phyloP scores from a whole-genome alignment of 2,888 invertebrate species.

The Cylloceria caligata region DNA sequence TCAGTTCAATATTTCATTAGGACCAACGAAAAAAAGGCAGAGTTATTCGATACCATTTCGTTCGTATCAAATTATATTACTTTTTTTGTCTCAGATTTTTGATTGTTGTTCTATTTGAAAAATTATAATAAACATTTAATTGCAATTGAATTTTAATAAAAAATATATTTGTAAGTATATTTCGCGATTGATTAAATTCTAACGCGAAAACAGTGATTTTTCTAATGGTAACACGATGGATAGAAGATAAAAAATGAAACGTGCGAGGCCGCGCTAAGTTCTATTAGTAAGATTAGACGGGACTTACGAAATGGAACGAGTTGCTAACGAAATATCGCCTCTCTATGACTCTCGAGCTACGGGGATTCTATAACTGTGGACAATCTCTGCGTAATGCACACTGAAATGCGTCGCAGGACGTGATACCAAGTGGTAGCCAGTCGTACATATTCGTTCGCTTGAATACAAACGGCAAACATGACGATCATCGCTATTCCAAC shows the following conservation, averaged over 20 bases:
- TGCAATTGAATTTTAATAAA: background rate
- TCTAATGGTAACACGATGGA: too few relatives aligned
- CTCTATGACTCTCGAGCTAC: slow-evolving; percentile 5
- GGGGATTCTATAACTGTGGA: background rate
- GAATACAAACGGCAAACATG: slow-evolving; percentile 22
- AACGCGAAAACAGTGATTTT: too few relatives aligned
- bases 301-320: slow-evolving; percentile 47
- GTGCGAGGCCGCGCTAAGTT: slow-evolving; percentile 51
- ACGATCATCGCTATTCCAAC: background rate
- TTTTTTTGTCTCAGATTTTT: too few relatives aligned
- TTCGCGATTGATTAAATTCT: too few relatives aligned
- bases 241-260: slow-evolving; percentile 2
- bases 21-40: background rate
- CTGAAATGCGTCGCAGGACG: slow-evolving; percentile 27
- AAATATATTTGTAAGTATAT: background rate
- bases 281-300: slow-evolving; percentile 58
- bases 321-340: slow-evolving; percentile 41
- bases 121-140: too few relatives aligned
- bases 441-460: slow-evolving; percentile 35
- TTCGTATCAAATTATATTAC: too few relatives aligned
- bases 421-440: too few relatives aligned
- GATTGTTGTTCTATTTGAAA: too few relatives aligned
- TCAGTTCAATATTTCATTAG: slow-evolving; percentile 23
- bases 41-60: background rate
- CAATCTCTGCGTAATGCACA: slow-evolving; percentile 6